Percentiles rank a stretch among this genome's conserved stretches.
Conservation (phyloP, 2,888 invertebrate genomes). For the Noctuana brunneofusca region DNA sequence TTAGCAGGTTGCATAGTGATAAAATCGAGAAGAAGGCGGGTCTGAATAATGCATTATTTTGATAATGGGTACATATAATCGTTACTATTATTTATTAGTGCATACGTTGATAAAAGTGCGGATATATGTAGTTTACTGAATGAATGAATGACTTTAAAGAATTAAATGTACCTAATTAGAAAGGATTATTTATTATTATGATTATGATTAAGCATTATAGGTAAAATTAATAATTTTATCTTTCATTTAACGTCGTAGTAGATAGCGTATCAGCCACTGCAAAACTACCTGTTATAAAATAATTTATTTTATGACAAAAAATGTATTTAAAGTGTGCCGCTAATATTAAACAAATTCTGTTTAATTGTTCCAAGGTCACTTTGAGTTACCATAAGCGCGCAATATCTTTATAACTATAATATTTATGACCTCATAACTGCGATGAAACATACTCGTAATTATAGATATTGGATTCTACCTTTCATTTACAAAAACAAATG, state of each 20-base stretch:
- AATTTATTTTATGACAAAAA: constrained; percentile 21
- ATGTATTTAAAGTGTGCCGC: constrained; percentile 12
- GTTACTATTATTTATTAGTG: too few relatives aligned
- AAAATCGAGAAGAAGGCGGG: too few relatives aligned
- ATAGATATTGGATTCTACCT: background rate
- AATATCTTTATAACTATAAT: background rate
- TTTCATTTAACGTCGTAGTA: constrained; percentile 12
- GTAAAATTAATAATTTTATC: background rate
- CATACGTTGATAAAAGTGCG: too few relatives aligned
- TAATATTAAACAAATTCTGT: background rate
- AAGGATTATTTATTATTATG: background rate
- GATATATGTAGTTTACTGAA: background rate
- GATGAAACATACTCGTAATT: too few relatives aligned
- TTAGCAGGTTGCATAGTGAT: too few relatives aligned
- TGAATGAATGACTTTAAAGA: background rate
- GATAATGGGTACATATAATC: too few relatives aligned
- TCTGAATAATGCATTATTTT: too few relatives aligned
- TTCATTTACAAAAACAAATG: background rate
- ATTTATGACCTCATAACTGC: background rate
- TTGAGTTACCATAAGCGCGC: background rate
- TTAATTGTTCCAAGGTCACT: background rate
- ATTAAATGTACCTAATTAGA: background rate
- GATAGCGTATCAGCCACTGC: constrained; percentile 21
- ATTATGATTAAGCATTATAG: background rate
- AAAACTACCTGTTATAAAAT: constrained; percentile 12